Conservation (phyloP, 2,888 invertebrate genomes). For the Zhengitettix transpicula region DNA sequence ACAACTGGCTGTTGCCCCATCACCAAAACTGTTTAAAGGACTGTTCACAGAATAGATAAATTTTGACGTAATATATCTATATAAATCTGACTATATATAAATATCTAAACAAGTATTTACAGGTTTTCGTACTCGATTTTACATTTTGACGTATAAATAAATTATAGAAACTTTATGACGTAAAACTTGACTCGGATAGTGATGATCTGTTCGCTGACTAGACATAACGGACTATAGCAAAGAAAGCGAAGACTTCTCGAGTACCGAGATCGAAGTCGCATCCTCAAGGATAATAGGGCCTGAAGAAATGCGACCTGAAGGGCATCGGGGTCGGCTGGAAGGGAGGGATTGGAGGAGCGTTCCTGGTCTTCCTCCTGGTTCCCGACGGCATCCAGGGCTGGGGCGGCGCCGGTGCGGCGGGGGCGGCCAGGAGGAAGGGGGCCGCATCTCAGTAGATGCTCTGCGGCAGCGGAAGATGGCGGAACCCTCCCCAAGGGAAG, state of each 20-base stretch:
- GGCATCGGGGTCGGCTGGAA: neutral
- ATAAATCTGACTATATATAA: too few species aligned
- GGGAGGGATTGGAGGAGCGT: neutral
- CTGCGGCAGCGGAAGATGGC: constrained; percentile 29
- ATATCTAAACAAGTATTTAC: too few species aligned
- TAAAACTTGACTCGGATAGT: too few species aligned
- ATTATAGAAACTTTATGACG: too few species aligned
- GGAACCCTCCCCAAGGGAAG: constrained; percentile 68
- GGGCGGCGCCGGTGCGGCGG: neutral
- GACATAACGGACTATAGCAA: too few species aligned
- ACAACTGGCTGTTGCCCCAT: neutral
- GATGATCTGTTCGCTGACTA: too few species aligned
- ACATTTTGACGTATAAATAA: too few species aligned
- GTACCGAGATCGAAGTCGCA: neutral
- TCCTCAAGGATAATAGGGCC: neutral
- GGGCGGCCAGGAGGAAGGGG: neutral
- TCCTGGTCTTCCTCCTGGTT: neutral
- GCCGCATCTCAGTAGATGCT: constrained; percentile 13
- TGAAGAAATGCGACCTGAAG: neutral
- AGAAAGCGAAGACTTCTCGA: neutral
- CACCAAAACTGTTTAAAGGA: neutral
- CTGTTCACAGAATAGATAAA: too few species aligned
- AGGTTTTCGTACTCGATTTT: too few species aligned
- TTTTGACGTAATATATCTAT: too few species aligned
- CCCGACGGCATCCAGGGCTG: neutral